phyloP scores from a whole-genome alignment of 53 echinoderm and acorn worm species.

The Zoroaster sp. region DNA sequence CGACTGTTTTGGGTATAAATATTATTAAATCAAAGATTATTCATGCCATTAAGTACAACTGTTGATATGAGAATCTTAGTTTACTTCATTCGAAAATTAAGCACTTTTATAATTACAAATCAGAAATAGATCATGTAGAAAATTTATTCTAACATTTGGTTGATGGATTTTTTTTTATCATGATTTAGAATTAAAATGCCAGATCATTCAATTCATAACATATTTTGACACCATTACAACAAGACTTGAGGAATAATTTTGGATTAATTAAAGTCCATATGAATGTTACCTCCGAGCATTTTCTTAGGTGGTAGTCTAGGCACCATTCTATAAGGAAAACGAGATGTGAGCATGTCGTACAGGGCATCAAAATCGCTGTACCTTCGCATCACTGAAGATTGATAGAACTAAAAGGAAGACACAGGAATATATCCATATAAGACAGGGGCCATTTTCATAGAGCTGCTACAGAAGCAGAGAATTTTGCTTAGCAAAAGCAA shows the following conservation, averaged over 20 bases:
- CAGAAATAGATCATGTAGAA: background rate
- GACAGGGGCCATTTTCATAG: no score
- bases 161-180: background rate
- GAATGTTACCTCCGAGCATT: slow-evolving; percentile 92
- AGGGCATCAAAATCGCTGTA: slow-evolving; percentile 96
- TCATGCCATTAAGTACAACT: no score
- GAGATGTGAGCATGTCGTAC: slow-evolving; percentile 79
- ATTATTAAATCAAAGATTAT: no score
- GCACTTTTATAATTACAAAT: background rate
- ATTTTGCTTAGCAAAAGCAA: no score
- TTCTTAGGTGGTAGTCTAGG: slow-evolving; percentile 97
- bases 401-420: slow-evolving; percentile 68
- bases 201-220: no score
- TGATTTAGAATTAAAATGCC: background rate
- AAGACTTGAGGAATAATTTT: no score
- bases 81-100: no score
- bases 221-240: no score
- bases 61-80: no score
- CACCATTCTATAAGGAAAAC: slow-evolving; percentile 97
- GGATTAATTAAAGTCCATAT: background rate
- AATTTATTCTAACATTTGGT: background rate
- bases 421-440: background rate
- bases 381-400: slow-evolving; percentile 86
- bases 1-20: no score
- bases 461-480: no score